Evolutionary conservation across 1,140 invertebrate genomes (phyloP), one percentile per base, ranked within the genome.

Genomic region (Neodiprion fabricii): DNA sequence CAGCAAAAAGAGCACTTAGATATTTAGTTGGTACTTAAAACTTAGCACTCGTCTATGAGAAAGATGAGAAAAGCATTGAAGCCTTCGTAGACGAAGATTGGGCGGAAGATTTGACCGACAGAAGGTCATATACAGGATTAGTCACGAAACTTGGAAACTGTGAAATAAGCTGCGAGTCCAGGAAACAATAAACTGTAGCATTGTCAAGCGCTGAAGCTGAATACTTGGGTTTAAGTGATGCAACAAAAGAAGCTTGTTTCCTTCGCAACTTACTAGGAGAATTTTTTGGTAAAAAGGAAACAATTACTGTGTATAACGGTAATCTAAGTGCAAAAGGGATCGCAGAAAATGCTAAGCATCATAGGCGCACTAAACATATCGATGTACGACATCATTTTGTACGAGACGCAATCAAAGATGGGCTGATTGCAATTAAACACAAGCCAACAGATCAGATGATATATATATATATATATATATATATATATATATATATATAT

Each of bases 131-230:
- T 48, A 83, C 81, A n/a, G 86, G 88, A 5, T 85, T 81, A 75
- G 71, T 85, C 0, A 84, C 85, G 73, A 48, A 78, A 7, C 50
- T 85, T 9, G 75, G 48, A 67, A 74, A 87, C 66, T 21, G 84
- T 40, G 84, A 87, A 73, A 86, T 90, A 72, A 86, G 86, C n/a
- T 91, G 88, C 78, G 86, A 89, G 82, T 87, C 88, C 77, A 88
- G 84, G 48, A 89, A 86, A 78, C 90, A 91, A 72, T 84, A 80
- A 61, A 87, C 87, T 14, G 85, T 86, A 49, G 88, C 88, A 5
- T 74, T 89, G 65, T 88, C 84, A 47, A 85, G 84, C 7, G 89
- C 86, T 14, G 90, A 86, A 71, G 88, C 82, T n/a, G 85, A 86
- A 73, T 90, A 85, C 50, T 86, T 84, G 76, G 82, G 86, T 17